These are phyloP conservation scores for Doryteuthis pealeii DNA, from an alignment of 1,140 invertebrate genomes.

Conservation along the genomic window DNA sequence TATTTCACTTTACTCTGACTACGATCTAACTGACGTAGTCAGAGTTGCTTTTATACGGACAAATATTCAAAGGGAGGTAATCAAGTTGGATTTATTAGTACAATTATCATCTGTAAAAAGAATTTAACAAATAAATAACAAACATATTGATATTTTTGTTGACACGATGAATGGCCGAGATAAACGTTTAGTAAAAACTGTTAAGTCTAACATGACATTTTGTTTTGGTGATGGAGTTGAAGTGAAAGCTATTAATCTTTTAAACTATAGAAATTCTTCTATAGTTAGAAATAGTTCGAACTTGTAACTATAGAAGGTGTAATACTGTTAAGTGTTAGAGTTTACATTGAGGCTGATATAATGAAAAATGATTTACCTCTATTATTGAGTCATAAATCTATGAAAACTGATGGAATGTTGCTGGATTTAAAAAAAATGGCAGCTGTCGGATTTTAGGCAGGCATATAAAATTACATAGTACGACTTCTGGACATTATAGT, in stretches of 20 bases:
- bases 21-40: too few relatives aligned
- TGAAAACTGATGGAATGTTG: not conserved
- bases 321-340: not conserved
- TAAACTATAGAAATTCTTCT: too few relatives aligned
- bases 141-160: too few relatives aligned
- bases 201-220: not conserved
- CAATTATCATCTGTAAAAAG: too few relatives aligned
- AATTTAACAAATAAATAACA: too few relatives aligned
- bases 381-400: not conserved
- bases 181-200: too few relatives aligned
- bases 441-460: not conserved
- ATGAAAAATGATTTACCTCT: not conserved
- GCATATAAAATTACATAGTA: not conserved
- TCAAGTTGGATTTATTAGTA: too few relatives aligned
- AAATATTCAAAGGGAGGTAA: too few relatives aligned
- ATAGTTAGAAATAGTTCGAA: not conserved
- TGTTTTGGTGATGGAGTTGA: not conserved
- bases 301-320: not conserved
- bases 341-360: not conserved
- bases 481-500: not conserved
- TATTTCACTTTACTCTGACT: too few relatives aligned
- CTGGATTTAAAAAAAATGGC: not conserved
- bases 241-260: not conserved
- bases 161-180: too few relatives aligned
- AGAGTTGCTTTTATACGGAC: too few relatives aligned